phyloP scores from a whole-genome alignment of 1,140 invertebrate species.

The Ganaspis sp. region DNA sequence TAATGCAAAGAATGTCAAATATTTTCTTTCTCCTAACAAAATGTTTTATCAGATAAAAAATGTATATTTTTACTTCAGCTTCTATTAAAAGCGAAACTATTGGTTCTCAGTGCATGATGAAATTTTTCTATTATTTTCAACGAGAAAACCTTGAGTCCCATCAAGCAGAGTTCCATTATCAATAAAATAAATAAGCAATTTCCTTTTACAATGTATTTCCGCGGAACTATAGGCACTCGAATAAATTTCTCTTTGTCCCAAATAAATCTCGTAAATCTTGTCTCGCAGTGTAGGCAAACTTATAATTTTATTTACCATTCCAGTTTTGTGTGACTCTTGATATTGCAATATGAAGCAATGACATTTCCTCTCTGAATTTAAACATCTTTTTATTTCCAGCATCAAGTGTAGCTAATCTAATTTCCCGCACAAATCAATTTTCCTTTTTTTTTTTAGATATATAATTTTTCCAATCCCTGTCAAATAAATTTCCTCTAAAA shows the following conservation, averaged over 20 bases:
- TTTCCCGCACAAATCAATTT: too few species aligned
- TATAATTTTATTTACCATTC: slow-evolving; percentile 11
- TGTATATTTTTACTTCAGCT: neutral
- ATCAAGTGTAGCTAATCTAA: neutral
- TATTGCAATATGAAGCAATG: neutral
- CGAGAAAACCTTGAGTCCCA: neutral
- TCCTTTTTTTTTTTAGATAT: too few species aligned
- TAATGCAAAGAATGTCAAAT: slow-evolving; percentile 22
- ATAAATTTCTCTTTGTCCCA: slow-evolving; percentile 13
- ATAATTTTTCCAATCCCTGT: neutral
- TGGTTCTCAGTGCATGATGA: neutral
- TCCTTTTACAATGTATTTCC: slow-evolving; percentile 1
- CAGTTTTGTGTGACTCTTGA: neutral
- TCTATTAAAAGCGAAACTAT: slow-evolving; percentile 10
- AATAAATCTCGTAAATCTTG: slow-evolving; percentile 7
- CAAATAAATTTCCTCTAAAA: neutral
- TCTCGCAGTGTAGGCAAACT: slow-evolving; percentile 4
- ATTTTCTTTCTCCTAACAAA: slow-evolving; percentile 16
- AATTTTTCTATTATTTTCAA: slow-evolving; percentile 11
- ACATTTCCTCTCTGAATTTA: neutral
- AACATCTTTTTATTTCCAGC: neutral
- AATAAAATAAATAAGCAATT: slow-evolving; percentile 5
- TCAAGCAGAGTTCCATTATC: neutral
- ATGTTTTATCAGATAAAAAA: slow-evolving; percentile 47
- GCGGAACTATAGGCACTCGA: neutral